Conservation (phyloP, 2,888 invertebrate species). For the Lydus trimaculatus region DNA sequence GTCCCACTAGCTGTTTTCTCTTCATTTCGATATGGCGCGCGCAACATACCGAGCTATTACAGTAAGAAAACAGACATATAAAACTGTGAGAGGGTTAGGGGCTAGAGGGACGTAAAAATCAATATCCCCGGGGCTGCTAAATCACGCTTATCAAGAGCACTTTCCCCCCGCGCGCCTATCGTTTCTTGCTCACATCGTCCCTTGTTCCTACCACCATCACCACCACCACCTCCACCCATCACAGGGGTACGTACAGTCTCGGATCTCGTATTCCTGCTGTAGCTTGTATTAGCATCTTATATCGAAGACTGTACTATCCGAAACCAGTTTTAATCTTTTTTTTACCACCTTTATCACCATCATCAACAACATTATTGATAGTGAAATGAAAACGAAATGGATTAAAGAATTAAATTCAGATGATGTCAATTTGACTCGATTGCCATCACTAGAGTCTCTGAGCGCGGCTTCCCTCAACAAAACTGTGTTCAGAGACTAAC, state of each 20-base stretch:
- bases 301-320: not conserved
- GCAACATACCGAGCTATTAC: slow-evolving; percentile 64
- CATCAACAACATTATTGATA: slow-evolving; percentile 63
- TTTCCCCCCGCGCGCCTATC: slow-evolving; percentile 55
- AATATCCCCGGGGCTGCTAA: slow-evolving; percentile 78
- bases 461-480: slow-evolving; percentile 12
- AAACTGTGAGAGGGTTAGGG: slow-evolving; percentile 62
- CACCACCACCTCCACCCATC: slow-evolving; percentile 31
- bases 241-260: slow-evolving; percentile 27
- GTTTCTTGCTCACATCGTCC: slow-evolving; percentile 47
- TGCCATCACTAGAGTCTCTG: not conserved
- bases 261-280: slow-evolving; percentile 22
- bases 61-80: slow-evolving; percentile 67
- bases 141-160: slow-evolving; percentile 71
- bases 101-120: slow-evolving; percentile 63
- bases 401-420: slow-evolving; percentile 64
- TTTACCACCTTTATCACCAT: not conserved
- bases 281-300: not conserved
- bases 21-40: slow-evolving; percentile 61
- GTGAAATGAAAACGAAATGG: slow-evolving; percentile 68
- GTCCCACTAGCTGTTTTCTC: slow-evolving; percentile 57
- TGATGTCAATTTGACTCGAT: slow-evolving; percentile 53
- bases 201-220: slow-evolving; percentile 37
- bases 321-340: not conserved
- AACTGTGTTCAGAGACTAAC: slow-evolving; percentile 20